Percentiles rank a stretch among this genome's conserved stretches.
These are phyloP conservation scores for Hetaerina titia DNA, from an alignment of 2,888 invertebrate species.

Conservation along the genomic window DNA sequence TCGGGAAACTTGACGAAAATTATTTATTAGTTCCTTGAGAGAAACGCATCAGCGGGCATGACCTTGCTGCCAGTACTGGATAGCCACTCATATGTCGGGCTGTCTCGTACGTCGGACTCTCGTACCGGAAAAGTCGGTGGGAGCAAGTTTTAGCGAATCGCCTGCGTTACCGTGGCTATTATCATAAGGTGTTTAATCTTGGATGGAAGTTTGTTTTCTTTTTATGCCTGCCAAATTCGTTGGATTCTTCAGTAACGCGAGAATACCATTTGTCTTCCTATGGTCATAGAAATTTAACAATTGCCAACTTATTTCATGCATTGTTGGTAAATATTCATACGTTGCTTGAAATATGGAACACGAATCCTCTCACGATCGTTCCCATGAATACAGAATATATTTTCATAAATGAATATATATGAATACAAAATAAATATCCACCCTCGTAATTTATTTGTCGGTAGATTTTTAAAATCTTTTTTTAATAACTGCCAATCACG, in stretches of 20 bases:
- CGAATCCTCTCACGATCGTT: neutral
- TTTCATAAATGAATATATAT: conserved; percentile 24
- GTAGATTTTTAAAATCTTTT: neutral
- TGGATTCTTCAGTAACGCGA: neutral
- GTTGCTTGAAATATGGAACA: neutral
- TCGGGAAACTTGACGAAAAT: neutral
- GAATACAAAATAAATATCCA: conserved; percentile 11
- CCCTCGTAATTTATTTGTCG: neutral
- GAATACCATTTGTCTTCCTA: neutral
- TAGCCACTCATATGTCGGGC: neutral
- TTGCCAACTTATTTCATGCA: neutral
- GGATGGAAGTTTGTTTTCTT: neutral
- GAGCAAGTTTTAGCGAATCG: neutral
- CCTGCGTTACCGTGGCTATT: neutral
- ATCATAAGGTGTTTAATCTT: neutral
- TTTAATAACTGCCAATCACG: neutral
- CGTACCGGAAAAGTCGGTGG: neutral
- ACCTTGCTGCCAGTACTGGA: neutral
- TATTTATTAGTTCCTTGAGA: neutral
- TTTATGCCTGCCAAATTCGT: neutral
- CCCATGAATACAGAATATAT: neutral
- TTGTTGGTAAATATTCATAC: conserved; percentile 12
- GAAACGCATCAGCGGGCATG: neutral
- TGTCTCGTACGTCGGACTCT: neutral
- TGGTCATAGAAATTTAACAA: neutral